phyloP scores from a whole-genome alignment of 2,888 invertebrate species.

The Synergus umbraculus region DNA sequence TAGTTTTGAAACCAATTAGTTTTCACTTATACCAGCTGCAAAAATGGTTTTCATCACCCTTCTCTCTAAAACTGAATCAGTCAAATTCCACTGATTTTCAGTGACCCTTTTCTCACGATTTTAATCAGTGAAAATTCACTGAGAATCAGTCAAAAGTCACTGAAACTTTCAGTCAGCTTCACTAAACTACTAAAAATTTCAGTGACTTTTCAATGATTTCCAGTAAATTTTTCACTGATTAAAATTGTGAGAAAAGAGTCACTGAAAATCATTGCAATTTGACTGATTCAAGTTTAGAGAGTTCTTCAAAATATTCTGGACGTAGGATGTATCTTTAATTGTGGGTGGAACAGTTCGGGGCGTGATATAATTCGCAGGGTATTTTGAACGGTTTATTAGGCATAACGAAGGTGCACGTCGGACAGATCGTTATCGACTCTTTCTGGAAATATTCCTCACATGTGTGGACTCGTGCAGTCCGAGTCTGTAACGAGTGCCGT shows the following conservation, averaged over 20 bases:
- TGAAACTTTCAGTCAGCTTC: no score
- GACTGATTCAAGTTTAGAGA: no score
- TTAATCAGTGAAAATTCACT: no score
- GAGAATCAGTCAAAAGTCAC: no score
- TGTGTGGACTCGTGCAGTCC: constrained; percentile 51
- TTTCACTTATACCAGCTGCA: background rate
- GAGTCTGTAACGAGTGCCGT: constrained; percentile 57
- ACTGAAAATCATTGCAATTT: no score
- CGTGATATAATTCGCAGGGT: constrained; percentile 60
- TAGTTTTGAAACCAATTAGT: background rate
- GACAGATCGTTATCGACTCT: constrained; percentile 62
- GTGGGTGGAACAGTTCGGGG: background rate
- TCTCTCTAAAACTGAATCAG: background rate
- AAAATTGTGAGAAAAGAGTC: no score
- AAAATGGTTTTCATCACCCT: background rate
- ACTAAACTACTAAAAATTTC: no score
- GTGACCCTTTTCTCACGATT: no score
- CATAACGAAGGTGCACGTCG: constrained; percentile 61
- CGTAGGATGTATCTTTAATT: background rate
- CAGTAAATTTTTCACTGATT: no score
- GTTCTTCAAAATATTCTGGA: background rate
- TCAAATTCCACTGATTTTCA: no score
- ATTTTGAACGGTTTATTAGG: constrained; percentile 57
- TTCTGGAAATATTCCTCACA: constrained; percentile 61
- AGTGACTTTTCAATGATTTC: no score